Evolutionary conservation across 2,797 vertebrate genomes (phyloP), one percentile per base, ranked within the genome.

Genomic region (Euphonia xanthogaster): DNA sequence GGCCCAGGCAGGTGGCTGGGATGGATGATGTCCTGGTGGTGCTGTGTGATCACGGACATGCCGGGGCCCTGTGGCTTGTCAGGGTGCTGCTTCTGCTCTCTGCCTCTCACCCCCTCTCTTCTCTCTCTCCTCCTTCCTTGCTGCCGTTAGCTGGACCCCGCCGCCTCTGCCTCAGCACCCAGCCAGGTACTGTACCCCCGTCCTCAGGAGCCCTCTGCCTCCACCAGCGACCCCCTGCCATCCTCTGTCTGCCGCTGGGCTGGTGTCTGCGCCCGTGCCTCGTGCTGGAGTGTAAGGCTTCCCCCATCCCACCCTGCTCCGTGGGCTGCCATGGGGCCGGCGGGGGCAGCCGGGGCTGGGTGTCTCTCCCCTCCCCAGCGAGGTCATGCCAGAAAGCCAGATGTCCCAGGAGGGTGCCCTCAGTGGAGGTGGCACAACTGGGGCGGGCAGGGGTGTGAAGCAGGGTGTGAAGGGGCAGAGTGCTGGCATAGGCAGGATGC

Each of bases 241-340:
- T 92, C 97, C 95, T 96, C 95, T 95, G 97, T 97, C 93, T 97
- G 97, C 94, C 97, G 97, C 96, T 98, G 98, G 98, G 98, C 98
- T 89, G 98, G 98, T 92, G 65, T 99, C 97, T 99, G 98, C 65
- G 98, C 98, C 97, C 98, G 98, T 37, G 98, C 98, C 94, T 97
- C 98, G 1, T 99, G 98, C 98, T 98, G 98, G 98, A 99, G 98
- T 79, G 98, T 99, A 99, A 99, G 98, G 98, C 97, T 94, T 82
- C 73, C 77, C 95, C 97, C 91, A 82, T 95, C 94, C 97, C 73
- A 65, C 92, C 92, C 96, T 58, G 91, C 82, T 84, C 84, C 27
- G 9, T 74, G 85, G 79, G 88, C 77, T 84, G 72, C 82, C 45
- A 12, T 3, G 28, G 66, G 74, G 66, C 39, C 5, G 0, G 70